Base-by-base conservation (phyloP, 2,797 vertebrate genomes). In the Betta splendens region DNA sequence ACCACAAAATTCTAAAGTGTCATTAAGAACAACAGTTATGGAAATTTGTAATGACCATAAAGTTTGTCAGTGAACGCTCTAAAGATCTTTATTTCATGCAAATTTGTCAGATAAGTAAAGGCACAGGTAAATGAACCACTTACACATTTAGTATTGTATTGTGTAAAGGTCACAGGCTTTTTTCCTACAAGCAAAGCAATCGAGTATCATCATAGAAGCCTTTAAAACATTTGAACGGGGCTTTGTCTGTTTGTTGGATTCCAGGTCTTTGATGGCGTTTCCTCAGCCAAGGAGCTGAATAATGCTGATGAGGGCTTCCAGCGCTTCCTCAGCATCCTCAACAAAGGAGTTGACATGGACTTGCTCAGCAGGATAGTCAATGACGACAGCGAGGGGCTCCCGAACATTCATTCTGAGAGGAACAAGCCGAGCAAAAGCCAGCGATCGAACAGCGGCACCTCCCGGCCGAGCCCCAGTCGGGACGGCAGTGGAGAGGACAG, bases 341-440 rank as follows among this genome's bases (percentile, higher is more conserved):
- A 89, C 73, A 80, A 83, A 73, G 88, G 89, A 7, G 86, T 90
- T 25, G 85, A 91, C 71, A 69, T 89, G 1, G 38, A 83, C 20
- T 7, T 42, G 20, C 73, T 91, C 43, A 82, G 60, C 6, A 77
- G 42, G 32, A 86, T 90, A 2, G 77, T 85, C 16, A 88, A 45
- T 3, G 66, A 80, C 9, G 76, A 83, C 29, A n/a, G 18, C 7
- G 76, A 42, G 12, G 32, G 58, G 21, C 13, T 29, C 12, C 20
- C 47, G 7, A 43, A 45, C 16, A 5, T 47, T 37, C 12, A 50
- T 39, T 11, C 4, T 7, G 8, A 11, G 7, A 47, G 56, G 33
- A 33, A 31, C 31, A 49, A 50, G 10, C 22, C 54, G 17, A 18
- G 18, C 1, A 7, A 44, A 23, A 72, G 23, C 21, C 65, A 9